These are phyloP conservation scores for Melipona bicolor DNA, from an alignment of 2,888 invertebrate genomes.

Conservation along the genomic window DNA sequence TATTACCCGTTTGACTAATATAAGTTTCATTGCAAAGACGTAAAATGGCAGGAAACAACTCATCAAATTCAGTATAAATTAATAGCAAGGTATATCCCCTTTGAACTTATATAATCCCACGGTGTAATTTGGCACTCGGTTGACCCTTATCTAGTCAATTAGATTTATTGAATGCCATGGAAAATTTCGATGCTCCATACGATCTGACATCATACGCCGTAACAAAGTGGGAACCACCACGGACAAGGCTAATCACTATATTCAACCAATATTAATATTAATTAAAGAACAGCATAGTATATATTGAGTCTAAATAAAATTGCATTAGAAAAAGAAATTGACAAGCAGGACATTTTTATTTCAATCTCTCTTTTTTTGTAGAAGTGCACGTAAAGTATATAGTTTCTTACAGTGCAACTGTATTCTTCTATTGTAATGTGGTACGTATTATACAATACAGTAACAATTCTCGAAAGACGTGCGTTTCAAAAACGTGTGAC, in stretches of 20 bases:
- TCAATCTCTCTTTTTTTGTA: background rate
- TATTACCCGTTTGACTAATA: conserved; percentile 74
- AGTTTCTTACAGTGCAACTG: background rate
- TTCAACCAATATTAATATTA: background rate
- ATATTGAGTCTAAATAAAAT: conserved; percentile 6
- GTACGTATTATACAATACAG: background rate
- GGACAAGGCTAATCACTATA: background rate
- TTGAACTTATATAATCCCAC: conserved; percentile 54
- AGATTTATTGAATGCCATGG: conserved; percentile 55
- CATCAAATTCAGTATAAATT: conserved; percentile 42
- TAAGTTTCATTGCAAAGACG: background rate
- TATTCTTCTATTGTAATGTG: background rate
- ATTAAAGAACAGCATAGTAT: background rate
- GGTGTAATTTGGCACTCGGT: conserved; percentile 51
- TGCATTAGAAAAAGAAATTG: background rate
- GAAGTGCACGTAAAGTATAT: background rate
- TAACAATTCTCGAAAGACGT: background rate
- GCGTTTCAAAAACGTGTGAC: background rate
- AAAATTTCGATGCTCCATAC: conserved; percentile 54
- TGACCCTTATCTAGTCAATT: conserved; percentile 65
- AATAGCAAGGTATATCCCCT: conserved; percentile 46
- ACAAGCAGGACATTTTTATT: background rate
- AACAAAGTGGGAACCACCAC: background rate
- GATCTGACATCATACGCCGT: conserved; percentile 14
- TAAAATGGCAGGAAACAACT: conserved; percentile 53